These are phyloP conservation scores for Drosophila subpulchrella DNA, from an alignment of 1,140 invertebrate species.

Conservation along the genomic window DNA sequence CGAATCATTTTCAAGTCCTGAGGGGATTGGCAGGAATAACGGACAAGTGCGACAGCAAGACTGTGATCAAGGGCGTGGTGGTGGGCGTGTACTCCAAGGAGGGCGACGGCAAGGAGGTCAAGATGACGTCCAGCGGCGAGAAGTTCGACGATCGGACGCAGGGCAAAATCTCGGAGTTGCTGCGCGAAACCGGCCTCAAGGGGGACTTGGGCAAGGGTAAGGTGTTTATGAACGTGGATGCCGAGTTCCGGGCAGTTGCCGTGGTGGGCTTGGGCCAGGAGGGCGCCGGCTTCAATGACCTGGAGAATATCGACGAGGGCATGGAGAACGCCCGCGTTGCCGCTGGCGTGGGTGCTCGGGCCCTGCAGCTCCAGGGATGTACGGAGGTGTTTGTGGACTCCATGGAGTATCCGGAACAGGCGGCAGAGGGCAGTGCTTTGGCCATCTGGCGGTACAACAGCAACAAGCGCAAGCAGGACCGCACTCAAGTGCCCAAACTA, in stretches of 20 bases:
- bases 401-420: slow-evolving; percentile 90
- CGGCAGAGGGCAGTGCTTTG: slow-evolving; percentile 90
- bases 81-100: slow-evolving; percentile 83
- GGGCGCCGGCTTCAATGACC: slow-evolving; percentile 87
- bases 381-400: slow-evolving; percentile 88
- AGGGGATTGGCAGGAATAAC: slow-evolving; percentile 1
- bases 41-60: slow-evolving; percentile 7
- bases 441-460: slow-evolving; percentile 89
- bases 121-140: slow-evolving; percentile 79
- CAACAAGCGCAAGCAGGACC: slow-evolving; percentile 86
- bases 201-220: slow-evolving; percentile 85
- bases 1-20: not conserved
- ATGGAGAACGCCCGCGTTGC: slow-evolving; percentile 85
- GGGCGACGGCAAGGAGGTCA: slow-evolving; percentile 62
- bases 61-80: slow-evolving; percentile 81
- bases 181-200: slow-evolving; percentile 64
- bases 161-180: slow-evolving; percentile 79
- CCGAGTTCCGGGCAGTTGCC: slow-evolving; percentile 87
- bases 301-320: slow-evolving; percentile 89
- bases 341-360: slow-evolving; percentile 86
- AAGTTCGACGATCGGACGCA: slow-evolving; percentile 83
- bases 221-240: slow-evolving; percentile 88
- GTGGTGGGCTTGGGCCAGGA: slow-evolving; percentile 89
- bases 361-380: slow-evolving; percentile 86
- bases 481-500: slow-evolving; percentile 85